Base-by-base conservation (phyloP, 2,113 vertebrate species). In the Penelope pileata region DNA sequence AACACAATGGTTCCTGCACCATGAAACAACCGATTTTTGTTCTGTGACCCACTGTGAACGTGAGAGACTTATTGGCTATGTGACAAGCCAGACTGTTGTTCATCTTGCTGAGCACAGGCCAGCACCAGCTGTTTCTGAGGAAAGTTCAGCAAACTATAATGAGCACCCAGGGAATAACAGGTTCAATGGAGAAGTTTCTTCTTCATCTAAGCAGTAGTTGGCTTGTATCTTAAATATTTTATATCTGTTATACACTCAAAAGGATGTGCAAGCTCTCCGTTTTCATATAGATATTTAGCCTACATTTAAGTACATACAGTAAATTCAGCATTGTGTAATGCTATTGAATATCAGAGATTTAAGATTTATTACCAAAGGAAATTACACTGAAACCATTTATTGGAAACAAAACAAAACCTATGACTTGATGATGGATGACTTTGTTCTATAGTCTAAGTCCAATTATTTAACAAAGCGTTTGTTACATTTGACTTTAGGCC, bases 341-440 rank as follows among this genome's bases (percentile, higher is more conserved):
- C 21, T 82, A 54, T 91, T 43, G 94, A 96, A 63, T 95, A 96
- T 91, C 81, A 94, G 43, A 94, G 85, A 80, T 77, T 93, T 86
- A 91, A 96, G 81, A 97, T 97, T 93, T 96, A 95, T 94, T 88
- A 68, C 74, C 75, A 62, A 59, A 95, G 79, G 80, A 97, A 97
- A 97, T 94, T 92, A 47, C 58, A 77, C 54, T 96, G 88, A 76
- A 97, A 86, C 94, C 90, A 84, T 62, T 91, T 96, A 91, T 60
- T 96, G 77, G 84, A 95, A 96, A 88, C 60, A 94, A 94, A 79
- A 70, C 76, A 34, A 97, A 97, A 96, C 90, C 80, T 56, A 76
- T 96, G 90, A 79, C 83, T 94, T 60, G 51, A 66, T 94, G 80
- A 96, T 95, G 87, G 75, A 91, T 96, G 69, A 66, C 69, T 68